phyloP scores from a whole-genome alignment of 2,113 vertebrate species.

The Ranitomeya imitator region DNA sequence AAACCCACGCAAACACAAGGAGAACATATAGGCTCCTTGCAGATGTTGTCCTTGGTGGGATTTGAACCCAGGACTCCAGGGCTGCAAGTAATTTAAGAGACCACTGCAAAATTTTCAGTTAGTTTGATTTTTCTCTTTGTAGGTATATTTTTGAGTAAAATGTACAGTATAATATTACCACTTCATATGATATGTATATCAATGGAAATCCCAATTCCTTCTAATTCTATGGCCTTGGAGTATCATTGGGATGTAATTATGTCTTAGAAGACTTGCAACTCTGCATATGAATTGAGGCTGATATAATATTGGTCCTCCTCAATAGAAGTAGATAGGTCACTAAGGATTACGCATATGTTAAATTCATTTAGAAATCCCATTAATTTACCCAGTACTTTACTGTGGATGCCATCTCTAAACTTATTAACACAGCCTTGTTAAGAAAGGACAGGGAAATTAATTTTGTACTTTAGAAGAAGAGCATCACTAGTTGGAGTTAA shows the following conservation, averaged over 20 bases:
- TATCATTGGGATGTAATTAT: conserved; percentile 33
- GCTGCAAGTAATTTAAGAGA: too few relatives aligned
- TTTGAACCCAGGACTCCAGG: too few relatives aligned
- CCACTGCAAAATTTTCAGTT: too few relatives aligned
- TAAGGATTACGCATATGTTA: conserved; percentile 21
- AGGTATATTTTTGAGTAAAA: too few relatives aligned
- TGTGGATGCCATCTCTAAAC: background rate
- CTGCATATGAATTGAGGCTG: conserved; percentile 12
- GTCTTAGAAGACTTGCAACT: conserved; percentile 12
- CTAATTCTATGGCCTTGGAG: background rate
- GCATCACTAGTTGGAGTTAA: conserved; percentile 5
- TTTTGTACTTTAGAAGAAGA: conserved; percentile 11
- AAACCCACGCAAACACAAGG: too few relatives aligned
- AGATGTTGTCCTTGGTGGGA: too few relatives aligned
- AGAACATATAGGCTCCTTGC: too few relatives aligned
- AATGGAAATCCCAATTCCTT: background rate
- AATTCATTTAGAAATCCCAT: conserved; percentile 30
- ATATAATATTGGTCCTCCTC: background rate
- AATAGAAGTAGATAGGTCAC: conserved; percentile 23
- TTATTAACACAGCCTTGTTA: conserved; percentile 15
- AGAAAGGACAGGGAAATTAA: conserved; percentile 11
- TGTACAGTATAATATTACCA: background rate
- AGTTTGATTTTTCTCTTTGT: too few relatives aligned
- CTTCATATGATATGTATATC: background rate
- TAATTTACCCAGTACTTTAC: conserved; percentile 28